Evolutionary conservation across 2,888 invertebrate species (phyloP).

Genomic region (Aspidapion aeneum): DNA sequence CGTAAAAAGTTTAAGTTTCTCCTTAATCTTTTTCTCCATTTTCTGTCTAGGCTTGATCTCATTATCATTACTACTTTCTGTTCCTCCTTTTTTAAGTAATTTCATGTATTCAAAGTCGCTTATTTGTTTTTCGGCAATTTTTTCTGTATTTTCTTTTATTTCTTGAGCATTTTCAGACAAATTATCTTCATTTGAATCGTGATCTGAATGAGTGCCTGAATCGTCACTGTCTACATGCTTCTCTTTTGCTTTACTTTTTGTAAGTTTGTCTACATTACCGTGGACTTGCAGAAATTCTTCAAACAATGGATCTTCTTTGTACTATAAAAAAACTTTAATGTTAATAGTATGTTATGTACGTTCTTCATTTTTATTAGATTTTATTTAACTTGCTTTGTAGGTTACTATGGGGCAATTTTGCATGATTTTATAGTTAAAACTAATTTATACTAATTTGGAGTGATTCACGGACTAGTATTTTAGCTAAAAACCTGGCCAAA

Average conservation of each 20-base stretch:
- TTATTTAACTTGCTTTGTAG: no score
- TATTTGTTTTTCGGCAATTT: conserved; percentile 67
- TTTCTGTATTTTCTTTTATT: conserved; percentile 37
- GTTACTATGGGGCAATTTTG: no score
- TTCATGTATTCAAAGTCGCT: conserved; percentile 79
- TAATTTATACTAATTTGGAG: no score
- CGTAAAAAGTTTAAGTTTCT: conserved; percentile 52
- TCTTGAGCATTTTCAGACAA: conserved; percentile 33
- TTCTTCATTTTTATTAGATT: no score
- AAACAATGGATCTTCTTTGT: conserved; percentile 86
- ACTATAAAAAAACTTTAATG: conserved; percentile 48
- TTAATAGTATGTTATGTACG: no score
- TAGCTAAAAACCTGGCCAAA: no score
- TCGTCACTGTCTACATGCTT: conserved; percentile 41
- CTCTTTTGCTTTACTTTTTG: conserved; percentile 42
- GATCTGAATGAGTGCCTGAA: conserved; percentile 35
- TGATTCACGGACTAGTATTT: no score
- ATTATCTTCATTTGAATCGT: conserved; percentile 29
- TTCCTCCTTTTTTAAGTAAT: conserved; percentile 50
- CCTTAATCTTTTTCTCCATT: conserved; percentile 46
- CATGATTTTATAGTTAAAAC: no score
- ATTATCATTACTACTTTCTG: conserved; percentile 43
- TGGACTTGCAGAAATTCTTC: conserved; percentile 87
- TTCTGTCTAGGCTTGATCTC: conserved; percentile 39
- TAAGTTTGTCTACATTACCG: conserved; percentile 49